These are phyloP conservation scores for Hydrozoanthus gracilis DNA, from an alignment of 92 coral and sea anemone genomes.

Conservation along the genomic window DNA sequence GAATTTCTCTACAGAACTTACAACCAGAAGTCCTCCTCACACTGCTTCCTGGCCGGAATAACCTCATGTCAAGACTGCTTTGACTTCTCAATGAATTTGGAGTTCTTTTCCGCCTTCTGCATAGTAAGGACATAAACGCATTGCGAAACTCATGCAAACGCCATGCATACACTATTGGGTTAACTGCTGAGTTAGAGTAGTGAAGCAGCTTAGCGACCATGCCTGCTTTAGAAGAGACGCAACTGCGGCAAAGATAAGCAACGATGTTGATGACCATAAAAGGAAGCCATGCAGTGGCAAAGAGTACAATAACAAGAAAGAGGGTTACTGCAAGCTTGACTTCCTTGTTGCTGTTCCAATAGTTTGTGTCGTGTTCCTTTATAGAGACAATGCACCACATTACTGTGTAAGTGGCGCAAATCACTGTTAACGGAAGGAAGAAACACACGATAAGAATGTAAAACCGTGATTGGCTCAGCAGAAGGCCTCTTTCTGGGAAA, in stretches of 20 bases:
- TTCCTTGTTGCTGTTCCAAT: slow-evolving; percentile 62
- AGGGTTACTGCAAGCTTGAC: slow-evolving; percentile 60
- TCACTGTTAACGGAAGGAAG: slow-evolving; percentile 54
- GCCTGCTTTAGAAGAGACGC: slow-evolving; percentile 49
- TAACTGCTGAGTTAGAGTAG: slow-evolving; percentile 73
- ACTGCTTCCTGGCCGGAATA: slow-evolving; percentile 23
- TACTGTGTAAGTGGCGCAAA: slow-evolving; percentile 55
- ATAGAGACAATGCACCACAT: slow-evolving; percentile 61
- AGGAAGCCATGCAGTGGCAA: slow-evolving; percentile 69
- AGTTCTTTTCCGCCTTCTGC: slow-evolving; percentile 6
- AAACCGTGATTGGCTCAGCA: slow-evolving; percentile 52
- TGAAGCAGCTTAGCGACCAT: slow-evolving; percentile 66
- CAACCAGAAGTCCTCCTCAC: background rate
- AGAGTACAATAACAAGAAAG: slow-evolving; percentile 56
- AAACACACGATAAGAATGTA: slow-evolving; percentile 56
- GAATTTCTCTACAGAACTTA: background rate
- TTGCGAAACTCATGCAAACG: slow-evolving; percentile 68
- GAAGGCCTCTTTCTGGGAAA: slow-evolving; percentile 48
- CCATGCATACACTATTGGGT: slow-evolving; percentile 64
- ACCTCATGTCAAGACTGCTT: slow-evolving; percentile 36
- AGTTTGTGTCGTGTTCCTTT: slow-evolving; percentile 60
- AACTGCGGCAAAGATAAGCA: slow-evolving; percentile 46
- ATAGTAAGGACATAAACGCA: slow-evolving; percentile 55
- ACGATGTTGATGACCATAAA: slow-evolving; percentile 70
- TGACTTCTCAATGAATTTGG: slow-evolving; percentile 27